Base-by-base conservation (phyloP, 2,113 vertebrate species). In the Abramis brama region DNA sequence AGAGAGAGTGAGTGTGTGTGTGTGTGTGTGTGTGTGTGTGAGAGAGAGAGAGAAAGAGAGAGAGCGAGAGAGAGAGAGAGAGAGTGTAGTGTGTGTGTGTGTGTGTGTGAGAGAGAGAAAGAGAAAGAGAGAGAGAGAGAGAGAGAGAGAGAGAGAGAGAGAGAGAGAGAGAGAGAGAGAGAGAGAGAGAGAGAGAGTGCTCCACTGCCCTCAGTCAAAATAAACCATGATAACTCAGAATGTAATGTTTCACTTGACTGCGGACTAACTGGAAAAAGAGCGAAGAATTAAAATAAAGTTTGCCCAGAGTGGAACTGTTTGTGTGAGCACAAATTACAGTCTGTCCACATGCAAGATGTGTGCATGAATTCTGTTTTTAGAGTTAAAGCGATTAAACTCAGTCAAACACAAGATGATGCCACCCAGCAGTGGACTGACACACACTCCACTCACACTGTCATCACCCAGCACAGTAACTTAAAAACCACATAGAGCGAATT, bases 181-280 rank as follows among this genome's bases (percentile, higher is more conserved):
- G 89, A 27, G 30, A 47, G 39, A 27, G 39, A 79, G 45, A 36
- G 62, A 77, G 79, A 55, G 87, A 86, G 90, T 88, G 92, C 91
- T 89, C 90, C 91, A 93, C 77, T 92, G 91, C 91, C 91, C 89
- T 90, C 92, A 92, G 93, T 95, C 93, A 94, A 94, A 94, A 94
- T 93, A 93, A 91, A 84, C 89, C 89, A 87, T 89, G 91, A 88
- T 85, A 86, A 86, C 85, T 82, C 79, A 76, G 85, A 89, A 88
- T 74, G 62, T 25, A 55, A 89, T 88, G 90, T 87, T 87, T 77
- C 82, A 74, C 66, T 89, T 77, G 89, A 87, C 52, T 59, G 81
- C 80, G 88, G 89, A 85, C 88, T 88, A 85, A 78, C 76, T 77
- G 68, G 76, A 70, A 68, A 89, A 74, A 60, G 79, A 84, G 36